phyloP scores from a whole-genome alignment of 2,113 vertebrate species.

The Colistium nudipinnis region DNA sequence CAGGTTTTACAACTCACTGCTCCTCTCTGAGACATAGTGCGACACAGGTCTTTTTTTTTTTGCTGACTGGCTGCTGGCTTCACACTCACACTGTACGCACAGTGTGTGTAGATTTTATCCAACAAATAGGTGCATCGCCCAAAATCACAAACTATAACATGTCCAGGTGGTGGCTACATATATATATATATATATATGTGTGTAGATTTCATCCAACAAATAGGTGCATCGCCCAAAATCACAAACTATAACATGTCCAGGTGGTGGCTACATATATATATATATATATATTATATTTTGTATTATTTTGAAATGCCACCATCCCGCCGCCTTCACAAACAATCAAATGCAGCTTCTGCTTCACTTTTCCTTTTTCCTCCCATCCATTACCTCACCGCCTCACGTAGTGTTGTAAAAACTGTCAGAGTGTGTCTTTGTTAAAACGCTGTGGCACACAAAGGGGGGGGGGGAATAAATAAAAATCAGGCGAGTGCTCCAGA shows the following conservation, averaged over 20 bases:
- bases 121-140: not conserved
- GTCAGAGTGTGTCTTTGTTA: constrained; percentile 24
- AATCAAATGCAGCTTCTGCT: constrained; percentile 14
- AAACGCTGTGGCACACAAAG: constrained; percentile 3
- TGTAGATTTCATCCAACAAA: not conserved
- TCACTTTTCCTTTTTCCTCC: constrained; percentile 10
- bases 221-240: not conserved
- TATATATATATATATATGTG: no score
- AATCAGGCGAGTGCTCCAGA: constrained; percentile 28
- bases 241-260: not conserved
- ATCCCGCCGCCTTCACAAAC: not conserved
- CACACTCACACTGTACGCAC: no score
- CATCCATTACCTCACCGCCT: not conserved
- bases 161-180: no score
- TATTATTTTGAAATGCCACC: not conserved
- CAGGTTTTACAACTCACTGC: not conserved
- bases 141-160: not conserved
- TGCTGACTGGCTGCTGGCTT: not conserved
- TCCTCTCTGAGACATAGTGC: not conserved
- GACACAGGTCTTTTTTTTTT: not conserved
- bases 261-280: no score
- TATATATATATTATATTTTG: no score
- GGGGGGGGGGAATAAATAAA: constrained; percentile 5
- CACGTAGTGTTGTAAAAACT: constrained; percentile 10
- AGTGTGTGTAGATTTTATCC: not conserved